A percentile compares a stretch with the other conserved stretches of the same genome.
These are phyloP conservation scores for Cydia fagiglandana DNA, from an alignment of 1,140 invertebrate species.

Conservation along the genomic window DNA sequence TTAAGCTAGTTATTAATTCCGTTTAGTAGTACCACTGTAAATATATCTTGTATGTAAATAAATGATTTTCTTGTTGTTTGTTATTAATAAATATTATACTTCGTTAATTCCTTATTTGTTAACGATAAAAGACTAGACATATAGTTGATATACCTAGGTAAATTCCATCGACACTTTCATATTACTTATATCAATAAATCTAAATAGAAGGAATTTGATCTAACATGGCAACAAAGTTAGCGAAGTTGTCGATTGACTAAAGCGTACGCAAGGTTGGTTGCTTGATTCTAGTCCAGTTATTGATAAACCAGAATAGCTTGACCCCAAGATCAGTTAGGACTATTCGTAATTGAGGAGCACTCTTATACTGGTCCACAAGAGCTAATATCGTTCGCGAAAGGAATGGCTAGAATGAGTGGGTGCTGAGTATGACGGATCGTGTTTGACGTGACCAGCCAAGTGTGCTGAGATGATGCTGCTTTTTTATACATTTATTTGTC, in stretches of 20 bases:
- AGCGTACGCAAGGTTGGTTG: background rate
- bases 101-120: too few species aligned
- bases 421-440: slow-evolving; percentile 24
- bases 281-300: background rate
- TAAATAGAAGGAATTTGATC: too few species aligned
- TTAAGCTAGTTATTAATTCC: too few species aligned
- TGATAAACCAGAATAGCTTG: background rate
- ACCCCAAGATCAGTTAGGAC: background rate
- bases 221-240: slow-evolving; percentile 3
- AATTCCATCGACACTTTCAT: too few species aligned
- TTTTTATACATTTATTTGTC: slow-evolving; percentile 22
- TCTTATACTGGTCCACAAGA: background rate
- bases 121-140: too few species aligned
- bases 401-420: background rate
- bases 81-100: too few species aligned
- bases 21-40: too few species aligned
- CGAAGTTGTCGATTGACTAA: background rate
- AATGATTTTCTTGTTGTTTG: too few species aligned
- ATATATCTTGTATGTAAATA: too few species aligned
- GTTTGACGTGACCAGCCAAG: slow-evolving; percentile 25
- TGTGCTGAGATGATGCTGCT: slow-evolving; percentile 10
- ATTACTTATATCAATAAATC: too few species aligned
- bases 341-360: background rate
- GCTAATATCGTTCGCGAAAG: background rate
- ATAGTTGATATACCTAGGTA: too few species aligned